Conservation (phyloP, 1,140 invertebrate genomes). For the Orchestia grillus region DNA sequence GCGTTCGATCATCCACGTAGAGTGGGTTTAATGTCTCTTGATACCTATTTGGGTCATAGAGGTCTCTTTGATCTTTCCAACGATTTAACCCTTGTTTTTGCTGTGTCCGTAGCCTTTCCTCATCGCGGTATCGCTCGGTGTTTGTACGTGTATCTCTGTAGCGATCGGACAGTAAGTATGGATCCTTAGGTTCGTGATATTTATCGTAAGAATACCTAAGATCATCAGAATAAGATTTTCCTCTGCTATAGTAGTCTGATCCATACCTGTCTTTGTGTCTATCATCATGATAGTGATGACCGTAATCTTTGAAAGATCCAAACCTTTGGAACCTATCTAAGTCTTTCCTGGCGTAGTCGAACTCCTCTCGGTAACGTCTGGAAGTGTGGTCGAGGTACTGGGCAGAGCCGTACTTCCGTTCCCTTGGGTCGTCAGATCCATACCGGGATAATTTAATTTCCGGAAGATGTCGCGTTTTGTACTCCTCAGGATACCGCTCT, state of each 20-base stretch:
- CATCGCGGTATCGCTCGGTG: conserved; percentile 18
- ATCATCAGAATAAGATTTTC: not conserved
- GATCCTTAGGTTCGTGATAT: conserved; percentile 4
- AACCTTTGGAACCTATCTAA: conserved; percentile 29
- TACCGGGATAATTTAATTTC: not conserved
- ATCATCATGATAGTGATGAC: conserved; percentile 31
- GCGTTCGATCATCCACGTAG: conserved; percentile 14
- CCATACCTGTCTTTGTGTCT: not conserved
- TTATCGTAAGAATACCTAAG: conserved; percentile 34
- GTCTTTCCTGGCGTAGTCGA: conserved; percentile 34
- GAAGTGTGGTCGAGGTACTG: conserved; percentile 44
- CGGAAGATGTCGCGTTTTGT: conserved; percentile 3
- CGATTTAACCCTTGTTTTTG: not conserved
- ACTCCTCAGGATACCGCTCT: conserved; percentile 23
- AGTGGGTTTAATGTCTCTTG: conserved; percentile 33
- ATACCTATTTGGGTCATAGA: conserved; percentile 4
- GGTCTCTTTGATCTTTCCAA: conserved; percentile 41
- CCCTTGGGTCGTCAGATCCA: not conserved
- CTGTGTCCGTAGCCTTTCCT: not conserved
- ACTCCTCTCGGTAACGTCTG: conserved; percentile 45
- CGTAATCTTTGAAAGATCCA: conserved; percentile 49
- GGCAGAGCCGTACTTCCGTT: conserved; percentile 12
- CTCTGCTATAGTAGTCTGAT: conserved; percentile 13
- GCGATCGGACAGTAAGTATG: not conserved
- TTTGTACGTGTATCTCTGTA: conserved; percentile 39